Conservation (phyloP, 2,797 vertebrate genomes). For the Phrynocephalus vlangalii region DNA sequence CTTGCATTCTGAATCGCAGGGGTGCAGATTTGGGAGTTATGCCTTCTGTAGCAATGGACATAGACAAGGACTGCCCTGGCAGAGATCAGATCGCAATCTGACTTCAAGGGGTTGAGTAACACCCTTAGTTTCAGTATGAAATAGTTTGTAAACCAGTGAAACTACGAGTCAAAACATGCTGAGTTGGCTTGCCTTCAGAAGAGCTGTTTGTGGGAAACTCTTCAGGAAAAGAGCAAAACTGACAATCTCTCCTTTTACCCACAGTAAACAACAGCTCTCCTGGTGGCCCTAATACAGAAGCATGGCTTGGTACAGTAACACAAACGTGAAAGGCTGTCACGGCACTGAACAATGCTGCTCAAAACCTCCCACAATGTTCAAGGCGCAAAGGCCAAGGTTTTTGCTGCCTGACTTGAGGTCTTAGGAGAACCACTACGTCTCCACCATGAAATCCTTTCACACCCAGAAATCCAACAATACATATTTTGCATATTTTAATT, state of each 20-base stretch:
- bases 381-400: slow-evolving; percentile 15
- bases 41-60: slow-evolving; percentile 55
- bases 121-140: slow-evolving; percentile 72
- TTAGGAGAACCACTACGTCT: slow-evolving; percentile 30
- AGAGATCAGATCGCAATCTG: slow-evolving; percentile 59
- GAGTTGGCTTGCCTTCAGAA: slow-evolving; percentile 68
- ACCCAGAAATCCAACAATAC: slow-evolving; percentile 30
- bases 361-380: slow-evolving; percentile 10
- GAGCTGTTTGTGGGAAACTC: slow-evolving; percentile 70
- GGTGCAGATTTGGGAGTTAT: slow-evolving; percentile 11
- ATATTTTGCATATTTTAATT: slow-evolving; percentile 53
- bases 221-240: slow-evolving; percentile 58
- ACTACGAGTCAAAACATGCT: slow-evolving; percentile 74
- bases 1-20: background rate
- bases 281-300: slow-evolving; percentile 38
- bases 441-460: slow-evolving; percentile 38
- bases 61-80: slow-evolving; percentile 24
- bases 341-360: slow-evolving; percentile 8
- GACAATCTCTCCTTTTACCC: slow-evolving; percentile 51
- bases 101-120: slow-evolving; percentile 61
- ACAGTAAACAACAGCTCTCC: slow-evolving; percentile 55
- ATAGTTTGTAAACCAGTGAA: slow-evolving; percentile 74
- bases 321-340: slow-evolving; percentile 49
- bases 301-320: slow-evolving; percentile 49
- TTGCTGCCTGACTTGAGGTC: slow-evolving; percentile 29